phyloP scores from a whole-genome alignment of 2,797 vertebrate genomes.

The Sebastes ruberrimus region DNA sequence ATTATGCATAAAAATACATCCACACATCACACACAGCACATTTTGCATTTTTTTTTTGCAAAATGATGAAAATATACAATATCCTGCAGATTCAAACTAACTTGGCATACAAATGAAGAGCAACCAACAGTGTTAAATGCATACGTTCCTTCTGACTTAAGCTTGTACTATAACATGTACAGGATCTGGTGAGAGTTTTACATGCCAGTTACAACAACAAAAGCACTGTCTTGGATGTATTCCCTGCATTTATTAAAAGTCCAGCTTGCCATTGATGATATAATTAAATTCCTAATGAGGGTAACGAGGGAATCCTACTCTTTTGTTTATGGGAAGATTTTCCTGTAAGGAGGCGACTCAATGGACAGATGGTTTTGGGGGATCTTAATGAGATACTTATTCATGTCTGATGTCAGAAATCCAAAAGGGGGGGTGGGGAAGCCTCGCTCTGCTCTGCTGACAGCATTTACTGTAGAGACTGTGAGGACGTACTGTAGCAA shows the following conservation, averaged over 20 bases:
- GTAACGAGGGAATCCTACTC: conserved; percentile 60
- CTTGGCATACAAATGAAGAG: background rate
- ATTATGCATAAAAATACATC: background rate
- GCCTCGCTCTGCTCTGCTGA: background rate
- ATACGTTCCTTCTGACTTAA: background rate
- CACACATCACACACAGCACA: background rate
- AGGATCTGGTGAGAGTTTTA: background rate
- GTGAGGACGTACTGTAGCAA: conserved; percentile 10
- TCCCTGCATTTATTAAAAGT: conserved; percentile 8
- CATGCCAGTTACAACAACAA: background rate
- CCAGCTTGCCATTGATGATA: conserved; percentile 5
- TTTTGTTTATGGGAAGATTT: conserved; percentile 65
- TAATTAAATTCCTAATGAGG: conserved; percentile 52
- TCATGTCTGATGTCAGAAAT: conserved; percentile 76
- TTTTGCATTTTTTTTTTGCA: background rate
- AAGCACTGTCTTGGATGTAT: background rate
- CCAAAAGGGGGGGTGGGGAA: conserved; percentile 41
- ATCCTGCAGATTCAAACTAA: background rate
- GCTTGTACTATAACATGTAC: background rate
- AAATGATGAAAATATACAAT: background rate
- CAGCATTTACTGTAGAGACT: conserved; percentile 29
- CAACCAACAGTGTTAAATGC: background rate
- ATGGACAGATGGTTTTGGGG: conserved; percentile 76
- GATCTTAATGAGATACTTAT: conserved; percentile 75
- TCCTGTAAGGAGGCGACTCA: conserved; percentile 55